These are phyloP conservation scores for Dipodomys stephensi DNA, from an alignment of 2,113 vertebrate genomes.

Conservation along the genomic window DNA sequence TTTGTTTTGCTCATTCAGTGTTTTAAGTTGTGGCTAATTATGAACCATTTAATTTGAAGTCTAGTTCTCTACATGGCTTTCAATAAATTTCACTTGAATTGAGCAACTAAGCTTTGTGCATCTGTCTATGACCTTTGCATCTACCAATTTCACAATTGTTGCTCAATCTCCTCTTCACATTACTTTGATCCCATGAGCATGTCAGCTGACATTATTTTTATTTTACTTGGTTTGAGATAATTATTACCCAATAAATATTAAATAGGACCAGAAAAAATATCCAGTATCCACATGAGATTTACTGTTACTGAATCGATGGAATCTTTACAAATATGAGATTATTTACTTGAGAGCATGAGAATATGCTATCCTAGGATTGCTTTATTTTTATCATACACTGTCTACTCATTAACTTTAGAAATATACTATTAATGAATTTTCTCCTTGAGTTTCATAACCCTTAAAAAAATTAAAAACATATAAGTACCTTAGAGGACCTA, in stretches of 20 bases:
- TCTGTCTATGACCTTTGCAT: neutral
- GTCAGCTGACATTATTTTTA: neutral
- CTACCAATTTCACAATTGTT: neutral
- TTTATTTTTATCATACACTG: neutral
- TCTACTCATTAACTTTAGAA: neutral
- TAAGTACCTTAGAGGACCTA: neutral
- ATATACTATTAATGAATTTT: neutral
- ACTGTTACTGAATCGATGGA: neutral
- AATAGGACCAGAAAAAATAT: constrained; percentile 5
- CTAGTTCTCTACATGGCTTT: neutral
- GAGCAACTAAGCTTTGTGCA: neutral
- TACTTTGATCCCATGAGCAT: neutral
- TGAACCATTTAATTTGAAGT: neutral
- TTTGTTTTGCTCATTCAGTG: neutral
- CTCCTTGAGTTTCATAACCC: neutral
- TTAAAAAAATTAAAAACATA: neutral
- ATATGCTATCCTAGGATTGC: neutral
- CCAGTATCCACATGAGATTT: neutral
- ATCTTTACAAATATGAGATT: neutral
- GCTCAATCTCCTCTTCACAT: constrained; percentile 4
- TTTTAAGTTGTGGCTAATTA: constrained; percentile 24
- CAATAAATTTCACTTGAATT: neutral
- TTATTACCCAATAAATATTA: neutral
- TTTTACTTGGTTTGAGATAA: neutral
- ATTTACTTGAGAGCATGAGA: neutral